A percentile compares a stretch with the other conserved stretches of the same genome.
These are phyloP conservation scores for cattle (Bos taurus) DNA, from an alignment of 2,113 vertebrate species.

Conservation along the genomic window DNA sequence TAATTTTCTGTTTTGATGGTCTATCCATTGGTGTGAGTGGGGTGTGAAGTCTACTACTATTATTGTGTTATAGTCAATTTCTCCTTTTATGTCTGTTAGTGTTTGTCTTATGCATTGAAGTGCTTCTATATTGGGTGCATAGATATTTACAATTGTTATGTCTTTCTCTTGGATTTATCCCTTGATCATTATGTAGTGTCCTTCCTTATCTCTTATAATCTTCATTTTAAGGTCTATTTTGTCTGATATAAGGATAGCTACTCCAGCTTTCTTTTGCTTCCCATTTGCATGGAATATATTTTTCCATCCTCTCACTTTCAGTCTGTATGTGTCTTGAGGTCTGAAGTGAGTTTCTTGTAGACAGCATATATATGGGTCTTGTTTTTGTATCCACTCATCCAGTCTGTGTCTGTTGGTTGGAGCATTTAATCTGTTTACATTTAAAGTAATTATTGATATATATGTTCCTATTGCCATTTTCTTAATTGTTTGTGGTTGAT, in stretches of 20 bases:
- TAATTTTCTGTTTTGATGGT: neutral
- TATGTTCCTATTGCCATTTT: neutral
- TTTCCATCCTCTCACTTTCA: neutral
- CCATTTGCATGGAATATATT: neutral
- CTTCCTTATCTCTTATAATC: neutral
- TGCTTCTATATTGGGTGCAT: neutral
- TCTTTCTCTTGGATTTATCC: neutral
- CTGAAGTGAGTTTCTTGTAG: neutral
- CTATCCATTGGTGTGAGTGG: neutral
- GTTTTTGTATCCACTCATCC: neutral
- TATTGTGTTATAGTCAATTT: neutral
- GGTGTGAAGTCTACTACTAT: neutral
- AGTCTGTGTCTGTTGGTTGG: neutral
- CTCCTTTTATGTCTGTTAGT: neutral
- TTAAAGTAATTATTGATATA: neutral
- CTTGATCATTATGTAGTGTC: neutral
- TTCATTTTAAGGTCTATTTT: neutral
- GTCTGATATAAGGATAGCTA: neutral
- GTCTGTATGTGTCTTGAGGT: neutral
- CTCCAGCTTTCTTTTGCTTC: neutral
- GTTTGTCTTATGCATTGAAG: neutral
- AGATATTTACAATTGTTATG: neutral
- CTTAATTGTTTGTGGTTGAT: neutral
- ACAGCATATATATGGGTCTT: neutral
- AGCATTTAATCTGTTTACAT: neutral